These are phyloP conservation scores for Cephus runcator DNA, from an alignment of 2,888 invertebrate genomes.

Conservation along the genomic window DNA sequence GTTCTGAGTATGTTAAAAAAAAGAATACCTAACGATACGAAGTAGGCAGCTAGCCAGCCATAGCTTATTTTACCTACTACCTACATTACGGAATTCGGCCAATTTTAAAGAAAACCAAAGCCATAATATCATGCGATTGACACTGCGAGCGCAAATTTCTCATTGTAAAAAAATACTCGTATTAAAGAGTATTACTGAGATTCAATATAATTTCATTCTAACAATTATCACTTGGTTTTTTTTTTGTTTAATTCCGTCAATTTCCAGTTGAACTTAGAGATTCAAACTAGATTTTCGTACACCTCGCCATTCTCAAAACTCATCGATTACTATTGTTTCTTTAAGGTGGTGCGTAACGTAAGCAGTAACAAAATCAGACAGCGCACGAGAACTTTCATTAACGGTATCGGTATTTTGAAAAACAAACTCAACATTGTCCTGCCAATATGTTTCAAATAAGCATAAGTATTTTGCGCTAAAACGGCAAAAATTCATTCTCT, in stretches of 20 bases:
- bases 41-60: conserved; percentile 52
- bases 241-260: background rate
- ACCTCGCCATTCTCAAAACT: conserved; percentile 18
- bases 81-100: background rate
- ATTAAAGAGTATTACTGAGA: background rate
- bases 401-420: background rate
- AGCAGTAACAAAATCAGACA: conserved; percentile 30
- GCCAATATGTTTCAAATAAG: background rate
- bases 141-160: conserved; percentile 4
- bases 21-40: conserved; percentile 42
- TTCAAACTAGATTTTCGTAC: background rate
- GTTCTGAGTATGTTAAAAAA: conserved; percentile 24
- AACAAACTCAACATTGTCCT: background rate
- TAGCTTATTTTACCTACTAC: conserved; percentile 39
- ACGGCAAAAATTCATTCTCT: background rate
- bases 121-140: conserved; percentile 2
- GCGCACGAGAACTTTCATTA: background rate
- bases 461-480: background rate
- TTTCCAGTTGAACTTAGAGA: background rate
- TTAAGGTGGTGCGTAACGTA: conserved; percentile 48
- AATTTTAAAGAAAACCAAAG: conserved; percentile 1
- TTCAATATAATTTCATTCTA: conserved; percentile 5
- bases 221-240: background rate
- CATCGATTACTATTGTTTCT: conserved; percentile 29
- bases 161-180: conserved; percentile 5